Base-by-base conservation (phyloP, 1,140 invertebrate species). In the Drosophila biarmipes region DNA sequence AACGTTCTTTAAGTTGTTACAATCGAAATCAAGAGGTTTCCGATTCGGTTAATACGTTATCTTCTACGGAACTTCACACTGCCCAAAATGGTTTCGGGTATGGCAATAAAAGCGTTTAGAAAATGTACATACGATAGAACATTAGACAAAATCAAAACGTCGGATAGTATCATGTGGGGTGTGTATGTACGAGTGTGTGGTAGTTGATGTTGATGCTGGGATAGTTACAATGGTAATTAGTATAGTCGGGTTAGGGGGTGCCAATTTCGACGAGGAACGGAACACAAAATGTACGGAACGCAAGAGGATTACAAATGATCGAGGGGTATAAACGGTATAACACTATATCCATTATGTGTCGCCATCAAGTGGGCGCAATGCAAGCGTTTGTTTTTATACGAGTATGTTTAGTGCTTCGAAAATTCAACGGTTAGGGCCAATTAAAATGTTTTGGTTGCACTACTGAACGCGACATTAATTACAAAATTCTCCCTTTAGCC, bases 401-500 rank as follows among this genome's bases (percentile, higher is more conserved):
- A 2, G 0, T 4, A 31, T 37, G 37, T 67, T 81, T 69, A 82
- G 84, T 87, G 82, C 82, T 89, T 89, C 82, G 82, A 87, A 87
- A 89, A 87, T 87, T 87, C 82, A 87, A 87, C 82, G 81, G 74
- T 87, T 72, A 72, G 67, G 57, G 62, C 73, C 82, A 85, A 86
- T 81, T 68, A 74, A 54, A 63, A 55, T 29, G 17, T 54, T 59
- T 85, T 69, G 48, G 48, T 74, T 73, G 71, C 62, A 66, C 55
- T 51, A 54, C 46, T 59, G 59, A 35, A 75, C 80, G 73, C 76
- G 77, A 85, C 40, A 69, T 89, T 80, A 89, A 89, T 89, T 89
- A 89, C 84, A 89, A 89, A 89, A 89, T 89, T 89, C 84, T 84
- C 84, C 84, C 84, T 89, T 89, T 89, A 89, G 75, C 84, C 84